These are phyloP conservation scores for Aurelia aurita DNA, from an alignment of 30 jellyfish, hydroid and myxozoan genomes.

Conservation along the genomic window DNA sequence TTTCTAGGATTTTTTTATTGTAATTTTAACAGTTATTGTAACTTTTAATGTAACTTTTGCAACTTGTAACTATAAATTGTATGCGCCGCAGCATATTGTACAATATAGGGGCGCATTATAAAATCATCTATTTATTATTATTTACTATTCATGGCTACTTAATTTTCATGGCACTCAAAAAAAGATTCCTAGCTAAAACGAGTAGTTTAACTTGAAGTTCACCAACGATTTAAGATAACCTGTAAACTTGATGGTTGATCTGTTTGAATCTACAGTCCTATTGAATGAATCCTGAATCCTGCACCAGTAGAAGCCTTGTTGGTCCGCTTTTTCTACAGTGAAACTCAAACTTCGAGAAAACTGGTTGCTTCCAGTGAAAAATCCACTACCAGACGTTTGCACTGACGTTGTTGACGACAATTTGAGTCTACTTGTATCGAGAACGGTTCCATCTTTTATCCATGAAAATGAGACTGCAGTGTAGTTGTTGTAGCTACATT, in stretches of 20 bases:
- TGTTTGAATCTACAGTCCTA: constrained; percentile 28
- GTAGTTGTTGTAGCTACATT: constrained; percentile 46
- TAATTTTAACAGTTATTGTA: too few relatives aligned
- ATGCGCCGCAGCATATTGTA: too few relatives aligned
- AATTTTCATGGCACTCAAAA: too few relatives aligned
- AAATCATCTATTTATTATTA: too few relatives aligned
- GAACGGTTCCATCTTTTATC: constrained; percentile 27
- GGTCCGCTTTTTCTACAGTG: background rate
- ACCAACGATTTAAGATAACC: constrained; percentile 36
- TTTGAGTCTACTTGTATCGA: constrained; percentile 2
- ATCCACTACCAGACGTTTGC: background rate
- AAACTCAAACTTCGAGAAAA: constrained; percentile 1
- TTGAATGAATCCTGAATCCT: constrained; percentile 19
- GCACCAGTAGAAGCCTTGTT: constrained; percentile 65
- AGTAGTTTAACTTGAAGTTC: too few relatives aligned
- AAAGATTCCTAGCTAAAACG: too few relatives aligned
- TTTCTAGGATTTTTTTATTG: too few relatives aligned
- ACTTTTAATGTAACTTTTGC: too few relatives aligned
- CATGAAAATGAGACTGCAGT: constrained; percentile 38
- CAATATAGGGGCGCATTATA: too few relatives aligned
- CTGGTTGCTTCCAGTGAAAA: constrained; percentile 32
- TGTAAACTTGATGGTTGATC: constrained; percentile 37
- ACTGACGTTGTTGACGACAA: background rate
- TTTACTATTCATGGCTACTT: too few relatives aligned
- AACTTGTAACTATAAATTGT: too few relatives aligned